Base-by-base conservation (phyloP, 2,888 invertebrate species). In the Drosophila rubida region DNA sequence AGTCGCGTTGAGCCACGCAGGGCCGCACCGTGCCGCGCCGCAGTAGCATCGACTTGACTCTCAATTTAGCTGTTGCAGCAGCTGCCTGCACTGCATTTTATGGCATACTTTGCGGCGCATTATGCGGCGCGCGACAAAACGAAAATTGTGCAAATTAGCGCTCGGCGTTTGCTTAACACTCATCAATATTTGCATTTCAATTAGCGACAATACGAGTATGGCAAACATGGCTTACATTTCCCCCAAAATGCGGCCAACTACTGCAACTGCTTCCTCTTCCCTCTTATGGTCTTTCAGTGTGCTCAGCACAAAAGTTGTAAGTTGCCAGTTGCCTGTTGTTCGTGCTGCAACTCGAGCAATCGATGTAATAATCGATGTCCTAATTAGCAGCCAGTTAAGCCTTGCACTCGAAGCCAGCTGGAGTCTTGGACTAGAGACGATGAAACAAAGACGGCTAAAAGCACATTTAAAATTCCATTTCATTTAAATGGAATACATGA, bases 171-270 rank as follows among this genome's bases (percentile, higher is more conserved):
- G 67, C 81, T 86, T 78, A 78, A 84, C 70, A 79, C 77, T 88
- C 72, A 73, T 80, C 84, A 87, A 88, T 84, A 87, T 86, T 86
- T 88, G 81, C 78, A 81, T 71, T 78, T 84, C 84, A 88, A 86
- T 88, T 86, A 87, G 80, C 71, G 77, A 71, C 70, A 79, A 84
- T 76, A 62, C 78, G 64, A 69, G 22, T 32, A 23, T 14, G 37
- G 63, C 64, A 69, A 64, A 73, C 70, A 64, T 69, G 72, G 70
- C 74, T 74, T 66, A 75, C 75, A 70, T 63, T 74, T 60, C 74
- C 60, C 39, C 16, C 14, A 13, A 51, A 72, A 49, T 54, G 50
- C 46, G 61, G 50, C 49, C 45, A 48, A 59, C 27, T 19, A 37
- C 30, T 13, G 23, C 27, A 32, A 37, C 27, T n/a, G 16, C 16